Conservation (phyloP, 2,888 invertebrate genomes). For the Philereme transversata region DNA sequence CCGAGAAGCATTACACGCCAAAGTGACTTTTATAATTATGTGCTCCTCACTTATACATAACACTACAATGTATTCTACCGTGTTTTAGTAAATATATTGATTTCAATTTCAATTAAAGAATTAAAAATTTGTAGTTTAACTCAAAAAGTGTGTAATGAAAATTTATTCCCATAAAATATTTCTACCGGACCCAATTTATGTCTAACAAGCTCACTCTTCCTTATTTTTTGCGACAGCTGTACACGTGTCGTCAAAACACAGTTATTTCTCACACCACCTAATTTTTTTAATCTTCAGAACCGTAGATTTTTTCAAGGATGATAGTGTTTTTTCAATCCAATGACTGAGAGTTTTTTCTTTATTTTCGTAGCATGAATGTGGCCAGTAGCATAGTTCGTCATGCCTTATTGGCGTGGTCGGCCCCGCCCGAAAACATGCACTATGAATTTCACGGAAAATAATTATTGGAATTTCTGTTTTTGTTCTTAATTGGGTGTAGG, state of each 20-base stretch:
- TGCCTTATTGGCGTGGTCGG: conserved; percentile 46
- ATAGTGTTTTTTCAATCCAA: conserved; percentile 5
- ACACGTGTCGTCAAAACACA: conserved; percentile 39
- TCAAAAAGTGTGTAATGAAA: neutral
- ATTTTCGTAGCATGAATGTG: conserved; percentile 8
- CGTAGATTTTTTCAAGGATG: neutral
- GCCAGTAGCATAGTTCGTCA: conserved; percentile 27
- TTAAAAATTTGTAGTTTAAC: neutral
- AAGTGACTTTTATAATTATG: no score
- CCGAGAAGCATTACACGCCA: no score
- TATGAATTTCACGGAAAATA: conserved; percentile 73
- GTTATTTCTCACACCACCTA: conserved; percentile 36
- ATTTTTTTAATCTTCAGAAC: conserved; percentile 28
- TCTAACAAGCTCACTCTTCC: neutral
- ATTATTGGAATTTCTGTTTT: conserved; percentile 60
- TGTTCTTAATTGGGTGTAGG: neutral
- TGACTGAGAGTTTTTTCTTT: neutral
- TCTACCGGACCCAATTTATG: conserved; percentile 22
- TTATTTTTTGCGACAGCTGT: conserved; percentile 15
- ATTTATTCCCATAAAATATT: neutral
- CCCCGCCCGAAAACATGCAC: conserved; percentile 47
- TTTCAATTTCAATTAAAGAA: no score
- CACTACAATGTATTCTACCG: no score
- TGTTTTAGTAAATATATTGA: no score
- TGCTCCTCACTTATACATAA: no score